phyloP scores from a whole-genome alignment of 2,888 invertebrate species.

The Oegoconia quadripuncta region DNA sequence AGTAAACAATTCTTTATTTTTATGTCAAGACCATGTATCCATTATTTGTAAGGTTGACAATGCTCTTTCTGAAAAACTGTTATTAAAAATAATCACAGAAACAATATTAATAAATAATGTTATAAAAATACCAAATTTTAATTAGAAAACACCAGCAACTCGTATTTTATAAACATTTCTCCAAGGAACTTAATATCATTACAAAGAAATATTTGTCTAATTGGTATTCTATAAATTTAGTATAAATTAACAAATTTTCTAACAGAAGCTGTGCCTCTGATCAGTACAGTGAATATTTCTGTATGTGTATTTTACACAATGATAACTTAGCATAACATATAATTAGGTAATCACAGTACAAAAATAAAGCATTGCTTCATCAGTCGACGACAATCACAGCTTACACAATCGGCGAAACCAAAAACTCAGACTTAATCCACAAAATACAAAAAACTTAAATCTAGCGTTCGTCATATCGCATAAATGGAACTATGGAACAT shows the following conservation, averaged over 20 bases:
- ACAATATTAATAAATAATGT: conserved; percentile 59
- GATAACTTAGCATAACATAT: conserved; percentile 58
- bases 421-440: conserved; percentile 41
- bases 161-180: conserved; percentile 33
- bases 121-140: conserved; percentile 56
- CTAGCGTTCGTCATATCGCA: conserved; percentile 29
- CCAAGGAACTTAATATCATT: conserved; percentile 33
- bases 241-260: conserved; percentile 15
- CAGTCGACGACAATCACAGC: conserved; percentile 74
- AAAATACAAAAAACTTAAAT: conserved; percentile 28
- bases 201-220: conserved; percentile 38
- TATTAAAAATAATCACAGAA: conserved; percentile 67
- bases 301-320: conserved; percentile 52
- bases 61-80: conserved; percentile 38
- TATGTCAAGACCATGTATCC: no score
- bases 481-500: conserved; percentile 25
- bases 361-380: conserved; percentile 75
- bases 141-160: conserved; percentile 38
- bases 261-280: conserved; percentile 55
- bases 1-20: background rate
- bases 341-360: conserved; percentile 74
- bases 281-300: conserved; percentile 32
- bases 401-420: conserved; percentile 60
- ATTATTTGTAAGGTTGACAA: background rate
- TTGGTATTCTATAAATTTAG: conserved; percentile 35